A percentile compares a stretch with the other conserved stretches of the same genome.
phyloP scores from a whole-genome alignment of 2,113 vertebrate species.

The Chrysochloris asiatica region DNA sequence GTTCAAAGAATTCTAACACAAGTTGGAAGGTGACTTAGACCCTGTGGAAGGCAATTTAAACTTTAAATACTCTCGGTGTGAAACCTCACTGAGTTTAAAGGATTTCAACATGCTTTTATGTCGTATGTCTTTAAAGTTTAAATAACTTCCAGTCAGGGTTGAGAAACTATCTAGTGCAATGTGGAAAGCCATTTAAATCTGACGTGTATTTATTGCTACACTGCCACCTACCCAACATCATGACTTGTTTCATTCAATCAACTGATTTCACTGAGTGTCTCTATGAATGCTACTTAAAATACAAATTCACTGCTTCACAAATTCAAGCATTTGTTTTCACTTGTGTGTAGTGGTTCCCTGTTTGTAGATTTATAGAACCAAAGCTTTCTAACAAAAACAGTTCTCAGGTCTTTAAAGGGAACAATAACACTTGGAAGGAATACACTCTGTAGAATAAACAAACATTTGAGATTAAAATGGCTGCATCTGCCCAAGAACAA shows the following conservation, averaged over 20 bases:
- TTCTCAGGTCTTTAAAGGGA: not conserved
- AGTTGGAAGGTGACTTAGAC: constrained; percentile 21
- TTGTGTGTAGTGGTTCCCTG: not conserved
- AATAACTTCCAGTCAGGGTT: constrained; percentile 73
- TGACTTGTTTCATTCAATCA: constrained; percentile 44
- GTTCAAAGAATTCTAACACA: constrained; percentile 49
- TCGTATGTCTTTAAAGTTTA: constrained; percentile 73
- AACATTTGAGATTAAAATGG: no score
- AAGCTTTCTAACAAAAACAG: not conserved
- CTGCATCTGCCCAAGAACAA: no score
- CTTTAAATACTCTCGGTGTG: constrained; percentile 66
- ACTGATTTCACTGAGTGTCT: constrained; percentile 18
- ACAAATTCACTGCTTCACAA: not conserved
- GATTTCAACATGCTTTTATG: constrained; percentile 69
- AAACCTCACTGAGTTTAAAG: constrained; percentile 72
- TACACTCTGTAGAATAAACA: no score
- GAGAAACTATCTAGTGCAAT: constrained; percentile 48
- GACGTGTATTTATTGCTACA: constrained; percentile 17
- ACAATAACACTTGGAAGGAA: no score
- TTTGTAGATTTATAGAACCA: not conserved
- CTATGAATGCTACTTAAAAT: constrained; percentile 49
- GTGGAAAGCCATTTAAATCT: constrained; percentile 63
- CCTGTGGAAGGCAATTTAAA: constrained; percentile 67
- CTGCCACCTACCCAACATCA: not conserved
- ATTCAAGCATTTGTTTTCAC: not conserved